phyloP scores from a whole-genome alignment of 2,113 vertebrate genomes.

The Cranoglanis bouderius region DNA sequence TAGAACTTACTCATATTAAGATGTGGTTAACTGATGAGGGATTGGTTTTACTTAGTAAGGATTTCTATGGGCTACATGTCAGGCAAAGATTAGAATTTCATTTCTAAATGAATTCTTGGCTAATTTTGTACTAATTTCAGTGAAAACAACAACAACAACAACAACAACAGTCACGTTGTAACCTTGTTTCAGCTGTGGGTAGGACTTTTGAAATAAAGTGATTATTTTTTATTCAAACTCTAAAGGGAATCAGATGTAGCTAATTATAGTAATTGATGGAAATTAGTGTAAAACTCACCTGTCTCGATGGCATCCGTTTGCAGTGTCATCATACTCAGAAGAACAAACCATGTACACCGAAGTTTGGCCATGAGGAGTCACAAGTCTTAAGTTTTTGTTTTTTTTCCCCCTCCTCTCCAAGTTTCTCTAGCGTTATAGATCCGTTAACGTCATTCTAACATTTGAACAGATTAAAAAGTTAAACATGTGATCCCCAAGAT shows the following conservation, averaged over 20 bases:
- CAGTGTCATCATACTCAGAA: constrained; percentile 52
- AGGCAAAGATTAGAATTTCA: background rate
- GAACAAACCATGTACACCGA: constrained; percentile 57
- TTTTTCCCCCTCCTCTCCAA: background rate
- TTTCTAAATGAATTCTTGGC: background rate
- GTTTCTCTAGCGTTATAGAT: background rate
- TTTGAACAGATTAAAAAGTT: background rate
- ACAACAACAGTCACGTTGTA: background rate
- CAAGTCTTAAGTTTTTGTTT: background rate
- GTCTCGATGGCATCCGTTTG: constrained; percentile 68
- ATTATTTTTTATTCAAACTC: background rate
- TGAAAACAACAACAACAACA: too few species aligned
- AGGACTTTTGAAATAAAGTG: background rate
- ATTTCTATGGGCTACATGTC: background rate
- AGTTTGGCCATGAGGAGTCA: constrained; percentile 44
- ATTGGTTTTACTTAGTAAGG: background rate
- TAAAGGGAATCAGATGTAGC: background rate
- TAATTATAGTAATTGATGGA: too few species aligned
- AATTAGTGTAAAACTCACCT: constrained; percentile 54
- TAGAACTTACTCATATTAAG: background rate
- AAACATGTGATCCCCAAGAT: background rate
- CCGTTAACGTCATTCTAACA: background rate
- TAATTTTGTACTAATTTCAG: background rate
- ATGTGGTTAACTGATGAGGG: background rate
- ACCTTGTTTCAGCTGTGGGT: background rate